Evolutionary conservation across 2,888 invertebrate species (phyloP).

Genomic region (Sarcophaga variegata): DNA sequence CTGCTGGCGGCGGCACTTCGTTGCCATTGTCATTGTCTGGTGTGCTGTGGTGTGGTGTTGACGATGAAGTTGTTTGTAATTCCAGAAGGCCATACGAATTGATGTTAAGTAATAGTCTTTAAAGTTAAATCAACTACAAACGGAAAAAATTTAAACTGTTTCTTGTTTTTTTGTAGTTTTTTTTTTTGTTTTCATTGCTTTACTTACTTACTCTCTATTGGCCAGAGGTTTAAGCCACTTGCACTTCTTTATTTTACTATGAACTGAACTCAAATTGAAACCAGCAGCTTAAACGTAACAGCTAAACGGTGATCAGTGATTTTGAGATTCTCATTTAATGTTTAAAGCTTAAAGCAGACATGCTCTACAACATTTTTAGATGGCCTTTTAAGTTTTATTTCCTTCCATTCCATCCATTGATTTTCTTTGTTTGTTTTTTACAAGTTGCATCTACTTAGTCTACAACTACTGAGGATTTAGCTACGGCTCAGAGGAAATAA

Average conservation of each 20-base stretch:
- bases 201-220: conserved; percentile 33
- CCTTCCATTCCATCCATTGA: background rate
- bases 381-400: conserved; percentile 65
- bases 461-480: conserved; percentile 13
- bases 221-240: conserved; percentile 35
- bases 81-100: conserved; percentile 73
- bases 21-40: conserved; percentile 59
- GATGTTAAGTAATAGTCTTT: conserved; percentile 74
- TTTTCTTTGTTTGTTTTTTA: background rate
- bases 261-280: conserved; percentile 33
- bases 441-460: conserved; percentile 39
- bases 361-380: conserved; percentile 69
- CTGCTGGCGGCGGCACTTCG: conserved; percentile 61
- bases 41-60: conserved; percentile 52
- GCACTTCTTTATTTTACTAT: conserved; percentile 47
- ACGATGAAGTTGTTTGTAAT: conserved; percentile 76
- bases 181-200: background rate
- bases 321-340: conserved; percentile 66
- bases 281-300: conserved; percentile 14
- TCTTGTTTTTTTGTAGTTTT: conserved; percentile 17
- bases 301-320: conserved; percentile 65
- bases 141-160: conserved; percentile 44
- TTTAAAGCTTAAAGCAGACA: conserved; percentile 64
- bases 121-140: conserved; percentile 67
- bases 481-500: conserved; percentile 37